phyloP scores from a whole-genome alignment of 2,113 vertebrate species.

The Oncorhynchus tshawytscha region DNA sequence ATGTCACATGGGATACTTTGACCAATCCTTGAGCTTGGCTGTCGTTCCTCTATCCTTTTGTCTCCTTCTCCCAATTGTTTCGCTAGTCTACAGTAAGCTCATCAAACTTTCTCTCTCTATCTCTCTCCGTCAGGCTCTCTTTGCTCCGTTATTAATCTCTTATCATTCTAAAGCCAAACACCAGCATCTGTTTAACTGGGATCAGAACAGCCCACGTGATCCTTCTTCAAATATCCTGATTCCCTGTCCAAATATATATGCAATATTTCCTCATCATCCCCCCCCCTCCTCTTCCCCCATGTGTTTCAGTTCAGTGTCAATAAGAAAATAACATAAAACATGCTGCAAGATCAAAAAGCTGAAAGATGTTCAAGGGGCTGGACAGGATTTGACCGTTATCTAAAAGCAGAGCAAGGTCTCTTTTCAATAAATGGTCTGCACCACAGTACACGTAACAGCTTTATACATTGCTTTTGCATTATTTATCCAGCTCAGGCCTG shows the following conservation, averaged over 20 bases:
- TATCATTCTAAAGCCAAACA: neutral
- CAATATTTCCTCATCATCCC: neutral
- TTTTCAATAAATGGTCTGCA: neutral
- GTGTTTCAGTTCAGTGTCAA: neutral
- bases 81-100: neutral
- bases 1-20: neutral
- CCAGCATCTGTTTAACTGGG: neutral
- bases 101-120: neutral
- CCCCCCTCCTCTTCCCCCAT: neutral
- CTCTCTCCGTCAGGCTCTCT: neutral
- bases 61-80: neutral
- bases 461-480: neutral
- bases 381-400: neutral
- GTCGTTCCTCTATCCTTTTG: neutral
- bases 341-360: neutral
- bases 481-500: neutral
- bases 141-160: neutral
- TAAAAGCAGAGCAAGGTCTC: neutral
- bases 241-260: neutral
- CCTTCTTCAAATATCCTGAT: neutral
- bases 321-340: constrained; percentile 2
- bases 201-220: neutral
- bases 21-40: neutral
- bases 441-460: neutral
- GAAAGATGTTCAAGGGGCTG: neutral